Percentiles rank a stretch among this genome's conserved stretches.
Evolutionary conservation across 2,113 vertebrate genomes (phyloP).

Genomic region (Mirounga angustirostris): DNA sequence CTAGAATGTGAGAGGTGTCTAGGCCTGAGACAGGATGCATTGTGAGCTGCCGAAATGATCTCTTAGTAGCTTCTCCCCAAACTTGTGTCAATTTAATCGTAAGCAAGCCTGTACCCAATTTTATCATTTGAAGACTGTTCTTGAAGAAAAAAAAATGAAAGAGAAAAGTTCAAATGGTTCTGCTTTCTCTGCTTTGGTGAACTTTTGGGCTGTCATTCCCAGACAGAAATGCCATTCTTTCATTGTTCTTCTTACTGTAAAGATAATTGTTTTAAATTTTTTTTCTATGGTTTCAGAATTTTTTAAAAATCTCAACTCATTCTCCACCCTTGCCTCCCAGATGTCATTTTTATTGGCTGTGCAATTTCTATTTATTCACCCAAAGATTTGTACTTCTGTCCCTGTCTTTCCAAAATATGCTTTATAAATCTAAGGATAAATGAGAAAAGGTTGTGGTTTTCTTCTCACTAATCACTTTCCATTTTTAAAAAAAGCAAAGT

Average conservation of each 20-base stretch:
- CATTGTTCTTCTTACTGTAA: neutral
- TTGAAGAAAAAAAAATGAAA: neutral
- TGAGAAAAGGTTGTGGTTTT: neutral
- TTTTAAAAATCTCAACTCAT: neutral
- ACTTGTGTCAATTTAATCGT: neutral
- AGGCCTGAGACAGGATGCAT: neutral
- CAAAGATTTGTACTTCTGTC: neutral
- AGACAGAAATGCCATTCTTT: neutral
- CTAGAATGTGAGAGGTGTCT: neutral
- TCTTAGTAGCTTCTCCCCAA: neutral
- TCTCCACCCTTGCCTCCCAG: neutral
- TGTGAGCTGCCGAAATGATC: neutral
- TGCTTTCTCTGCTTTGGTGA: neutral
- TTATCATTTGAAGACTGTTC: neutral
- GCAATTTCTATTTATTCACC: neutral
- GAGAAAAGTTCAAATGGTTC: neutral
- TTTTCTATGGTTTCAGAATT: neutral
- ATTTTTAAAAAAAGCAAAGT: neutral
- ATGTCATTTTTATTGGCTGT: conserved; percentile 4
- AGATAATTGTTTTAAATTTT: neutral
- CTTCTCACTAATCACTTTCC: neutral
- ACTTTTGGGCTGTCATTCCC: neutral
- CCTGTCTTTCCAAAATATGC: conserved; percentile 4
- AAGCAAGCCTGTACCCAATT: neutral
- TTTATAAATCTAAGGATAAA: neutral